Conservation (phyloP, 2,113 vertebrate genomes). For the Cheirogaleus medius region DNA sequence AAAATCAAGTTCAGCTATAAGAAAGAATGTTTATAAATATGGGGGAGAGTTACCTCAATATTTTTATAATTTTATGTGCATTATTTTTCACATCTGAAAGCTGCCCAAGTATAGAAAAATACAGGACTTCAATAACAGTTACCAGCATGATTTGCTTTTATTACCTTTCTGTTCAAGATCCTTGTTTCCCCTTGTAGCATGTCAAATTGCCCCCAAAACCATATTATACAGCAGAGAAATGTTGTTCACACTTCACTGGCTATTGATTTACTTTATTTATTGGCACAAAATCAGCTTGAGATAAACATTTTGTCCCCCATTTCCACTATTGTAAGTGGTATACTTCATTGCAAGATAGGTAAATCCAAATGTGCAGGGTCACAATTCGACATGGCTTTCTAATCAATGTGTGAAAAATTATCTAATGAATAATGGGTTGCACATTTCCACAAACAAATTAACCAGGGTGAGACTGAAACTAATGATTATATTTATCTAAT, state of each 20-base stretch:
- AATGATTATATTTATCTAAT: conserved; percentile 99
- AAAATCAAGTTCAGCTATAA: conserved; percentile 73
- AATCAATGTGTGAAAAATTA: conserved; percentile 99
- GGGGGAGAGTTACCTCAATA: conserved; percentile 72
- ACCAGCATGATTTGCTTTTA: conserved; percentile 91
- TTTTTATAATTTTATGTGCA: conserved; percentile 81
- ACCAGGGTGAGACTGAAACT: conserved; percentile 98
- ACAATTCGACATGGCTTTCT: conserved; percentile 94
- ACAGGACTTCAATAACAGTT: conserved; percentile 86
- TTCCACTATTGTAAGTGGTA: conserved; percentile 90
- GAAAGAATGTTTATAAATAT: conserved; percentile 76
- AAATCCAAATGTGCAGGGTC: conserved; percentile 94
- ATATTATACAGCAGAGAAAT: conserved; percentile 94
- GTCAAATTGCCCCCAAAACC: conserved; percentile 92
- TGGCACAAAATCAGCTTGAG: conserved; percentile 96
- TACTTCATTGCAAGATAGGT: conserved; percentile 91
- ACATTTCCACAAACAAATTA: conserved; percentile 99
- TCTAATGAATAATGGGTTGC: conserved; percentile 98
- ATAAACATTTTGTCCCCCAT: conserved; percentile 95
- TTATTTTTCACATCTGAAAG: conserved; percentile 88
- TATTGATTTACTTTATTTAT: conserved; percentile 99
- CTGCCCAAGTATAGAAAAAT: conserved; percentile 86
- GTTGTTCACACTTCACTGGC: conserved; percentile 97
- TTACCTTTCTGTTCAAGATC: conserved; percentile 89
- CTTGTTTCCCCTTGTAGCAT: conserved; percentile 92